Percentiles rank a stretch among this genome's conserved stretches.
Conservation (phyloP, 2,888 invertebrate species). For the Urechis unicinctus region DNA sequence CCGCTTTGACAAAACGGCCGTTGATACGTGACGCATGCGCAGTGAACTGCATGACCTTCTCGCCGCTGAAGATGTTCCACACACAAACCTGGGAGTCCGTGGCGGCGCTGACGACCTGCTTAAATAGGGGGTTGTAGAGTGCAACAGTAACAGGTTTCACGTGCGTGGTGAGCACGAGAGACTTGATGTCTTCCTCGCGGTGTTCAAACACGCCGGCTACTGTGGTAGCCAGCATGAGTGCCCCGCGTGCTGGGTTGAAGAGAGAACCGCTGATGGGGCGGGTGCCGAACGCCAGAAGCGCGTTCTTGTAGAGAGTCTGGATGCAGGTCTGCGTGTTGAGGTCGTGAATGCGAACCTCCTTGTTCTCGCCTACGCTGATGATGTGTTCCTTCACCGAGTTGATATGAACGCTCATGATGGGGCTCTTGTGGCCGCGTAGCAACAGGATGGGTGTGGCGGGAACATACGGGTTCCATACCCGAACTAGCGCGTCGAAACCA, state of each 20-base stretch:
- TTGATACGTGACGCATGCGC: slow-evolving; percentile 48
- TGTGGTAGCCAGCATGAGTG: slow-evolving; percentile 9
- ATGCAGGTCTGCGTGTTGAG: slow-evolving; percentile 61
- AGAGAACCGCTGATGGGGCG: slow-evolving; percentile 17
- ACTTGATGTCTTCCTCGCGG: neutral
- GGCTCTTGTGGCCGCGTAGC: slow-evolving; percentile 61
- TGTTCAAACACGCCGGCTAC: slow-evolving; percentile 3
- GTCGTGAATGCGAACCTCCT: slow-evolving; percentile 73
- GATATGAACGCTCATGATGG: slow-evolving; percentile 60
- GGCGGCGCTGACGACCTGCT: slow-evolving; percentile 68
- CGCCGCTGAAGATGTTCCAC: slow-evolving; percentile 71
- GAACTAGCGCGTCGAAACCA: slow-evolving; percentile 68
- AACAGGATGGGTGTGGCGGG: slow-evolving; percentile 61
- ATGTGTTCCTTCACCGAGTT: slow-evolving; percentile 63
- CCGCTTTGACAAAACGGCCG: slow-evolving; percentile 63
- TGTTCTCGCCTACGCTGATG: slow-evolving; percentile 68
- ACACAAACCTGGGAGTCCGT: slow-evolving; percentile 73
- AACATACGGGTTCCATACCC: slow-evolving; percentile 78
- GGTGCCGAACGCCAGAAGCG: slow-evolving; percentile 9
- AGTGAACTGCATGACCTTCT: slow-evolving; percentile 60
- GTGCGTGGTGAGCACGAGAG: slow-evolving; percentile 56
- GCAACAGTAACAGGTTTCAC: slow-evolving; percentile 9
- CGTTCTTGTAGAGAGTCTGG: slow-evolving; percentile 54
- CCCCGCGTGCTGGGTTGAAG: slow-evolving; percentile 23
- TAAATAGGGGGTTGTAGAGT: slow-evolving; percentile 30